These are phyloP conservation scores for Tricholaema leucomelas DNA, from an alignment of 2,113 vertebrate genomes.

Conservation along the genomic window DNA sequence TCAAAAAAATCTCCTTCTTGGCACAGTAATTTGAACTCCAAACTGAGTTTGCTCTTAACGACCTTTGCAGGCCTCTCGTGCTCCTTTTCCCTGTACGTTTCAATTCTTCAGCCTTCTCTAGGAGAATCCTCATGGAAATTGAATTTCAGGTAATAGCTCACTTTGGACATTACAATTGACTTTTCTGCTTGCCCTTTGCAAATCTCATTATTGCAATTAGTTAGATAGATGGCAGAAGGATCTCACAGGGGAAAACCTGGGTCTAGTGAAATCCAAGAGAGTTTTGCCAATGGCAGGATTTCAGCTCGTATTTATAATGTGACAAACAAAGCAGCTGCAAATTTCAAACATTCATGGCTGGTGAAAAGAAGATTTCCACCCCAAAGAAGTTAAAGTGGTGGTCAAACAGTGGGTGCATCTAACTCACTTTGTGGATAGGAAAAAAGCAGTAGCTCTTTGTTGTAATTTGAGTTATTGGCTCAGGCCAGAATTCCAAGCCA, in stretches of 20 bases:
- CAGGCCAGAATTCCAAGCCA: neutral
- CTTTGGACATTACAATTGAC: neutral
- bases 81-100: neutral
- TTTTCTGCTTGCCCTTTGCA: neutral
- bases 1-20: neutral
- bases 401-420: neutral
- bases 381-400: neutral
- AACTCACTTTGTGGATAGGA: neutral
- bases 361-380: neutral
- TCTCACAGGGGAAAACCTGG: neutral
- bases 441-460: neutral
- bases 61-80: conserved; percentile 12
- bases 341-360: neutral
- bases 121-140: conserved; percentile 15
- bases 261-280: neutral
- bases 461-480: neutral
- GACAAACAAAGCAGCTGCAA: conserved; percentile 6
- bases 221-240: neutral
- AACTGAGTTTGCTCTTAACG: neutral
- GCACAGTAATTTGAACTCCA: conserved; percentile 20
- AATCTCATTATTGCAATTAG: conserved; percentile 52
- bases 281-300: neutral
- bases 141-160: conserved; percentile 27
- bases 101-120: neutral
- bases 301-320: neutral